phyloP scores from a whole-genome alignment of 2,888 invertebrate genomes.

The Campoletis raptor region DNA sequence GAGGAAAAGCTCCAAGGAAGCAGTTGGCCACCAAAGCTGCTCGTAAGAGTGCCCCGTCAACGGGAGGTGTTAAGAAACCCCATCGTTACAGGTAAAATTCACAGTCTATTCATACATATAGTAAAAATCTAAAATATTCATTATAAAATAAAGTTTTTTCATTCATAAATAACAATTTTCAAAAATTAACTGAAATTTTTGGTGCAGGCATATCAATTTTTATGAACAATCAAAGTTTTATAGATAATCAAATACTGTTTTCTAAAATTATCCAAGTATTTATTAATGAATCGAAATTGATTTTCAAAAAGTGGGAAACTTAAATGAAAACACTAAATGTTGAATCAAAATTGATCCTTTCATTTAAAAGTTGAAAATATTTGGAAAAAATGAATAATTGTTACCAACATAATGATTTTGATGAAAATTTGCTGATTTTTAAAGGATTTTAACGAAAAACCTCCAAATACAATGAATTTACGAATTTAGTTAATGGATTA shows the following conservation, averaged over 20 bases:
- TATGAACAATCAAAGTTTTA: not conserved
- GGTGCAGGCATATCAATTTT: not conserved
- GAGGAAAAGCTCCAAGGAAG: conserved; percentile 74
- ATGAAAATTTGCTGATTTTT: not conserved
- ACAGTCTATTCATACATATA: not conserved
- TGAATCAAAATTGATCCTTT: too few relatives aligned
- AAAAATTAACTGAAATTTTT: not conserved
- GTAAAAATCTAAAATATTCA: not conserved
- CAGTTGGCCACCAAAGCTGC: conserved; percentile 91
- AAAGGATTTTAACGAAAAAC: not conserved
- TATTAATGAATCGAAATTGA: too few relatives aligned
- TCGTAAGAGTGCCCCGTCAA: conserved; percentile 96
- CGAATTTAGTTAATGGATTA: not conserved
- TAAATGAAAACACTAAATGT: too few relatives aligned
- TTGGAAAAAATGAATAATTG: not conserved
- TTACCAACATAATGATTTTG: not conserved
- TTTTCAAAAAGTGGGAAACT: too few relatives aligned
- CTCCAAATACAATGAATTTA: not conserved
- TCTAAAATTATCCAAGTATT: not conserved
- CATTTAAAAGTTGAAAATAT: too few relatives aligned
- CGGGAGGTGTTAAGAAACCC: conserved; percentile 97
- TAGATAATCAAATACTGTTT: not conserved
- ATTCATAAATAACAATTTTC: not conserved
- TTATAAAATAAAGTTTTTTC: not conserved
- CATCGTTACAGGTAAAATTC: conserved; percentile 90